phyloP scores from a whole-genome alignment of 2,797 vertebrate genomes.

The Vespertilio murinus region DNA sequence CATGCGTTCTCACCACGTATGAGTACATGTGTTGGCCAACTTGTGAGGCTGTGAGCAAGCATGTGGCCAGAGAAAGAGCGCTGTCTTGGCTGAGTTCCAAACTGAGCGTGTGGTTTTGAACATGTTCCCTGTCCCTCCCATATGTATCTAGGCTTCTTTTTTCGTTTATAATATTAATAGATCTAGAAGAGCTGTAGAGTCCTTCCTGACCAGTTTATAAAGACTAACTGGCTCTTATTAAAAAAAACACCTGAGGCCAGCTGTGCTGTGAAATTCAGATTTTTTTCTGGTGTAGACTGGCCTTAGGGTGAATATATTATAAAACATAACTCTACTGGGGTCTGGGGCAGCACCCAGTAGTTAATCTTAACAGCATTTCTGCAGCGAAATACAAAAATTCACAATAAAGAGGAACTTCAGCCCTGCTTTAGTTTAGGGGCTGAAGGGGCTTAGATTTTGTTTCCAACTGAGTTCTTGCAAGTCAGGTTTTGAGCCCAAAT shows the following conservation, averaged over 20 bases:
- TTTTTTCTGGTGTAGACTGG: not conserved
- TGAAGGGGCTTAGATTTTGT: not conserved
- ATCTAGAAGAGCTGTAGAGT: not conserved
- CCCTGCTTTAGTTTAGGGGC: not conserved
- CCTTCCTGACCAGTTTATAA: not conserved
- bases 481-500: not conserved
- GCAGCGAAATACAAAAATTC: not conserved
- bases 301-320: not conserved
- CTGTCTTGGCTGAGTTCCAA: not conserved
- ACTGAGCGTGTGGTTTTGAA: not conserved
- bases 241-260: not conserved
- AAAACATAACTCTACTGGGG: not conserved
- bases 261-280: not conserved
- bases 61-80: not conserved
- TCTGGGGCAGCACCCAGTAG: not conserved
- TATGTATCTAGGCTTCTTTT: not conserved
- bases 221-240: not conserved
- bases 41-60: not conserved
- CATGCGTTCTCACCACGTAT: accelerated
- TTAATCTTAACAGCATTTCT: not conserved
- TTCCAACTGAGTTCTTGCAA: not conserved
- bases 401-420: not conserved
- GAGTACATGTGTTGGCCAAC: accelerated
- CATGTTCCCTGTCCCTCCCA: not conserved
- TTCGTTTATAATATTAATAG: not conserved